These are phyloP conservation scores for Macrobrachium rosenbergii DNA, from an alignment of 1,140 invertebrate species.

Conservation along the genomic window DNA sequence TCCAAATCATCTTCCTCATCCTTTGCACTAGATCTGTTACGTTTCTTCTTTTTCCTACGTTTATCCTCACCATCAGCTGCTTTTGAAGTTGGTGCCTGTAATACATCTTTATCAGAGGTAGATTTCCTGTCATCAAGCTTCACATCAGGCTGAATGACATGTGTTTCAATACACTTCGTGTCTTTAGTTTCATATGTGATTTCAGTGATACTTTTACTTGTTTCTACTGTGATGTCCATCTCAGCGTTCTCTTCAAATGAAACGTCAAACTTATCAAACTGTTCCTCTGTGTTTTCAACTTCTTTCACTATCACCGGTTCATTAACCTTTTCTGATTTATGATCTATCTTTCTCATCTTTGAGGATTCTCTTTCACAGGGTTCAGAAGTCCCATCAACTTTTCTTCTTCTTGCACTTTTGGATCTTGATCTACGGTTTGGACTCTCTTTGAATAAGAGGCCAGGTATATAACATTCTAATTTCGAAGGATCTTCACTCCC, in stretches of 20 bases:
- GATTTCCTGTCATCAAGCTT: no score
- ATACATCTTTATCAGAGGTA: not conserved
- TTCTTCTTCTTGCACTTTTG: conserved; percentile 58
- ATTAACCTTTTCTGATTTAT: not conserved
- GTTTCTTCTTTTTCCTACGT: conserved; percentile 70
- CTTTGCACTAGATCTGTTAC: conserved; percentile 56
- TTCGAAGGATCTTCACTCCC: conserved; percentile 13
- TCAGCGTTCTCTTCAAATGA: no score
- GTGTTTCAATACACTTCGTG: no score
- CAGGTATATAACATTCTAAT: conserved; percentile 61
- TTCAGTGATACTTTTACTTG: no score
- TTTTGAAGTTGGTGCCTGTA: conserved; percentile 38
- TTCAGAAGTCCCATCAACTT: not conserved
- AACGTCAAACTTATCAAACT: no score
- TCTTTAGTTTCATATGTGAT: no score
- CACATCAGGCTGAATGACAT: no score
- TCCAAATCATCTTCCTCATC: conserved; percentile 75
- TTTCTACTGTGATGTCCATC: no score
- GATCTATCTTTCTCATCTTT: not conserved
- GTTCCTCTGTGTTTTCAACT: no score
- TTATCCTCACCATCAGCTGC: conserved; percentile 70
- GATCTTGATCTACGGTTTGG: conserved; percentile 55
- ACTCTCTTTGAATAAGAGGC: conserved; percentile 58
- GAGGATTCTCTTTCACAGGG: not conserved
- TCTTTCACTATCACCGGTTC: no score